Percentiles rank a stretch among this genome's conserved stretches.
phyloP scores from a whole-genome alignment of 1,140 invertebrate genomes.

The Eueides isabella region DNA sequence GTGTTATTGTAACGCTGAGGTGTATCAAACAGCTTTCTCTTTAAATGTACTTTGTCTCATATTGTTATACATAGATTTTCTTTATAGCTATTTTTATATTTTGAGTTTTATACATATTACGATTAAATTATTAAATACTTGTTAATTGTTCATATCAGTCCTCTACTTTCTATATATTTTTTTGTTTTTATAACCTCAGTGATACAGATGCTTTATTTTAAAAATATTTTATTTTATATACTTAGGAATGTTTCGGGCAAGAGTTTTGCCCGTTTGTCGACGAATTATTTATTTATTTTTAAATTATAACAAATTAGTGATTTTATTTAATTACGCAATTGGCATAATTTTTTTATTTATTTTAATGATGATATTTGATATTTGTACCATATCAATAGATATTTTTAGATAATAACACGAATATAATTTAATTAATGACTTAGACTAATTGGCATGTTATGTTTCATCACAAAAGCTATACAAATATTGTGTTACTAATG shows the following conservation, averaged over 20 bases:
- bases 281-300: conserved; percentile 68
- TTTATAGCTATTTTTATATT: conserved; percentile 6
- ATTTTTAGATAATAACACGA: conserved; percentile 35
- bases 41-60: neutral
- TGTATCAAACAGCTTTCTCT: neutral
- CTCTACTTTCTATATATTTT: neutral
- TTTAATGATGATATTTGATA: conserved; percentile 23
- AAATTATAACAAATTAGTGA: conserved; percentile 41
- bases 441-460: conserved; percentile 42
- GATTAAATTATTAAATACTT: neutral
- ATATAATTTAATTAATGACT: conserved; percentile 33
- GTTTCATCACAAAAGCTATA: conserved; percentile 40
- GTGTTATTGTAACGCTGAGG: conserved; percentile 33
- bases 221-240: conserved; percentile 20
- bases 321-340: conserved; percentile 40
- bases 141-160: neutral
- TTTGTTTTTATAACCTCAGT: conserved; percentile 29
- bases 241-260: neutral
- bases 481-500: conserved; percentile 13
- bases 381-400: conserved; percentile 40
- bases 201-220: conserved; percentile 29
- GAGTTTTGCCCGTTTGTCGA: conserved; percentile 40
- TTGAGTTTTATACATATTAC: neutral
- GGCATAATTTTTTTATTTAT: conserved; percentile 45
- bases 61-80: neutral